Conservation (phyloP, 2,797 vertebrate genomes). For the Jordanella pulchra region DNA sequence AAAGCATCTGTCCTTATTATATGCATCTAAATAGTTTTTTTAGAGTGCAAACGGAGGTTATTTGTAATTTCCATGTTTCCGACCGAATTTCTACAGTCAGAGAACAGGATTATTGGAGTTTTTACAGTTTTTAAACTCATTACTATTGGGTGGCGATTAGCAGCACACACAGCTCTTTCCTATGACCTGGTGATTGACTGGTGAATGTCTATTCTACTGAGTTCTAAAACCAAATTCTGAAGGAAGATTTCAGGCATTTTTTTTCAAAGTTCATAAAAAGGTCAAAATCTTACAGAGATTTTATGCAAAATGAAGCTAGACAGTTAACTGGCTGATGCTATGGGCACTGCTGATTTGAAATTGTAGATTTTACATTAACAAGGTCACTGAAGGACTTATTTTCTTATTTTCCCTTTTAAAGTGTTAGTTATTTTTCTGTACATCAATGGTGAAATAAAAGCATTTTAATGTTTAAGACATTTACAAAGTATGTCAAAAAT, state of each 20-base stretch:
- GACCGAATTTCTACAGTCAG: slow-evolving; percentile 10
- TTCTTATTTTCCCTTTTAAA: not conserved
- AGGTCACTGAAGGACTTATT: not conserved
- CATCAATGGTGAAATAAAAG: too few species aligned
- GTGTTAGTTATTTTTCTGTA: not conserved
- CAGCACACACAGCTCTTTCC: slow-evolving; percentile 32
- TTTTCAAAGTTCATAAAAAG: not conserved
- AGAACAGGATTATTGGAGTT: slow-evolving; percentile 47
- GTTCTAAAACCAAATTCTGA: slow-evolving; percentile 12
- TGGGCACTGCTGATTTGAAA: too few species aligned
- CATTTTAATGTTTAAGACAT: too few species aligned
- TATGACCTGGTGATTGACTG: slow-evolving; percentile 34
- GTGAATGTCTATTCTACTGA: slow-evolving; percentile 22
- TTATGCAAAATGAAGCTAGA: too few species aligned
- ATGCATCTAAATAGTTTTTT: slow-evolving; percentile 5
- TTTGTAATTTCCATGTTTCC: slow-evolving; percentile 13
- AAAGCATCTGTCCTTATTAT: slow-evolving; percentile 8
- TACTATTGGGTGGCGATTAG: slow-evolving; percentile 44
- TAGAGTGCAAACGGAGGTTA: slow-evolving; percentile 11
- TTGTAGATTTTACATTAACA: too few species aligned
- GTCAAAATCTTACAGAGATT: not conserved
- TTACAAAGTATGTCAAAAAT: not conserved
- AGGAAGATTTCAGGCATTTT: not conserved
- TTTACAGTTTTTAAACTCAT: slow-evolving; percentile 61
- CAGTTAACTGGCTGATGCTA: too few species aligned